A percentile compares a stretch with the other conserved stretches of the same genome.
Conservation (phyloP, 2,797 vertebrate species). For the Melanotaenia parkinsoni region DNA sequence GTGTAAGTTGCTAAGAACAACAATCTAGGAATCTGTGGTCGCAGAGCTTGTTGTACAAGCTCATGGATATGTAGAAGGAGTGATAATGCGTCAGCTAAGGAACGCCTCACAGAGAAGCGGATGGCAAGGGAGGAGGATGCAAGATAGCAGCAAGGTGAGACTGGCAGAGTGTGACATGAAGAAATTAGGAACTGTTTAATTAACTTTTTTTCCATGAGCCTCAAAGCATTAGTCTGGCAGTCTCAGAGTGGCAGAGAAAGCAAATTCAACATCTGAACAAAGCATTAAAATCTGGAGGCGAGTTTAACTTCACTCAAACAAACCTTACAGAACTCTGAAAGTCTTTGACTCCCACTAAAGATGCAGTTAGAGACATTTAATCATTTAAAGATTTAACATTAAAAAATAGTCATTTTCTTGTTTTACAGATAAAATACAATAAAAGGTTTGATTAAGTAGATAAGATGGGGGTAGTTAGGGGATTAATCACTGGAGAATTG, state of each 20-base stretch:
- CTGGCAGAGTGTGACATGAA: constrained; percentile 53
- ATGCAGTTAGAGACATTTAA: constrained; percentile 42
- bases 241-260: constrained; percentile 9
- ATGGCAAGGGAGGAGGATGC: constrained; percentile 23
- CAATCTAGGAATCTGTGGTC: constrained; percentile 31
- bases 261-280: constrained; percentile 27
- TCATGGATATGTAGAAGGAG: constrained; percentile 10
- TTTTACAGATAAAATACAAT: too few relatives aligned
- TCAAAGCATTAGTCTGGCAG: constrained; percentile 24
- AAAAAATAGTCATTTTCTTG: too few relatives aligned
- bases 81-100: constrained; percentile 36
- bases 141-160: constrained; percentile 48
- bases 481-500: constrained; percentile 21
- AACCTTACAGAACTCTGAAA: constrained; percentile 3
- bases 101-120: constrained; percentile 32
- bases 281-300: constrained; percentile 21
- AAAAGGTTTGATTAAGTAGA: too few relatives aligned
- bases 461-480: constrained; percentile 1
- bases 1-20: constrained; percentile 54
- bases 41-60: constrained; percentile 31
- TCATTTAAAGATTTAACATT: constrained; percentile 1
- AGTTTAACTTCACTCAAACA: constrained; percentile 21
- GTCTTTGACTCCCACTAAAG: constrained; percentile 15
- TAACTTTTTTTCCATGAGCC: constrained; percentile 40
- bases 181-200: constrained; percentile 65